Base-by-base conservation (phyloP, 2,113 vertebrate species). In the Strigops habroptila region DNA sequence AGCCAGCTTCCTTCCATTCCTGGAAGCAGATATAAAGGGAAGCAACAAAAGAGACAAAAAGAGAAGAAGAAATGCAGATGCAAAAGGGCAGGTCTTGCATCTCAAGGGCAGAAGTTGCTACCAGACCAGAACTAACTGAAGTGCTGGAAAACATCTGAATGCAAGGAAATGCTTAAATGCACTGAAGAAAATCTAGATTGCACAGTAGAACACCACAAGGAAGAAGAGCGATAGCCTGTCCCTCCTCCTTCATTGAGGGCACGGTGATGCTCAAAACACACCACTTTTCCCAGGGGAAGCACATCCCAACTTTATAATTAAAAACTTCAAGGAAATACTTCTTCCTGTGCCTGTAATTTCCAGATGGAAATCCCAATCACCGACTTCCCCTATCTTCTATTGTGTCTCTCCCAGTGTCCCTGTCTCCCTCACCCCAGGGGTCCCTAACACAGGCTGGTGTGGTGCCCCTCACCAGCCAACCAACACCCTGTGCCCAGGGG, bases 201-300 rank as follows among this genome's bases (percentile, higher is more conserved):
- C 3, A 1, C 0, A 67, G 31, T 1, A 63, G 28, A 85, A 79
- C 3, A 33, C 21, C 1, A 0, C 8, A 73, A 74, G 33, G 15
- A 76, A 82, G 30, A 82, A 33, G 11, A 60, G 28, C 6, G 4
- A 64, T 1, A 65, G 27, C 15, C n/a, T 23, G 11, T 49, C 67
- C 16, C 22, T 59, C 11, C 39, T 90, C n/a, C 41, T 69, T 64
- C 33, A 30, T 13, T 48, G 6, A 55, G 31, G 15, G 43, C 27
- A 37, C 0, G 1, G 14, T 6, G 31, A 74, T 27, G 31, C 31
- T 43, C 4, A 4, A 65, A 94, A 80, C 23, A 48, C 3, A 0
- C 12, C 12, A 43, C 19, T 57, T 67, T 41, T 48, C 46, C 49
- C 52, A 77, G 28, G 80, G 23, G 31, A 74, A 70, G 25, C 28